Percentiles rank a stretch among this genome's conserved stretches.
Conservation (phyloP, 1,140 invertebrate species). For the Drosophila cardini region DNA sequence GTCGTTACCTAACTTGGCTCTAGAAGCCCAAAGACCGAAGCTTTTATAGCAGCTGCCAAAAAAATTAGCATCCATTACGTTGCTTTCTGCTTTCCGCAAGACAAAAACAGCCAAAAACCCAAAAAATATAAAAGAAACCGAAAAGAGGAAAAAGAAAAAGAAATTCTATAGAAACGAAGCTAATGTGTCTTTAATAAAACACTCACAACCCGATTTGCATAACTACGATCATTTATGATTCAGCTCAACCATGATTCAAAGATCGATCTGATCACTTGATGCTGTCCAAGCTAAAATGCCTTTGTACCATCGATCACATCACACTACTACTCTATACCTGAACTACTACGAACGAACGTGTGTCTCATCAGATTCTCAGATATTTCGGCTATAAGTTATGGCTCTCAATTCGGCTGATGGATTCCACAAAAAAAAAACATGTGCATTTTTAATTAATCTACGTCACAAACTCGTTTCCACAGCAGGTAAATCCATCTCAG, state of each 20-base stretch:
- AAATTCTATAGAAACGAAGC: constrained; percentile 72
- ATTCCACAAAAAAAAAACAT: constrained; percentile 37
- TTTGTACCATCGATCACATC: constrained; percentile 20
- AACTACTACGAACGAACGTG: background rate
- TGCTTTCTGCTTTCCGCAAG: constrained; percentile 36
- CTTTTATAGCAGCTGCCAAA: constrained; percentile 61
- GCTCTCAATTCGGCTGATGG: background rate
- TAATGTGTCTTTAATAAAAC: constrained; percentile 68
- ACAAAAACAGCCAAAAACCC: constrained; percentile 24
- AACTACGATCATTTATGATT: constrained; percentile 40
- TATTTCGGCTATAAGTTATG: constrained; percentile 1
- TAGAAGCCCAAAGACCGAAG: constrained; percentile 28
- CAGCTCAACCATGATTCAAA: constrained; percentile 12
- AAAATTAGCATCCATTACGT: constrained; percentile 70
- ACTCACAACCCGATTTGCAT: constrained; percentile 72
- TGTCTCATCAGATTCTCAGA: background rate
- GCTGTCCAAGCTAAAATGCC: constrained; percentile 9
- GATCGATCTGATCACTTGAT: constrained; percentile 16
- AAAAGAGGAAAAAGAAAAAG: constrained; percentile 35
- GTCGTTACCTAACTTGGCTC: constrained; percentile 51
- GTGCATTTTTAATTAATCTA: constrained; percentile 34
- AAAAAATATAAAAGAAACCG: constrained; percentile 39
- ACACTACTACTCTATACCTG: background rate
- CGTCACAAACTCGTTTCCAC: constrained; percentile 69
- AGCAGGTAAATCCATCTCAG: constrained; percentile 35